Conservation (phyloP, 53 echinoderm and acorn worm genomes). For the Echinometra lucunter region DNA sequence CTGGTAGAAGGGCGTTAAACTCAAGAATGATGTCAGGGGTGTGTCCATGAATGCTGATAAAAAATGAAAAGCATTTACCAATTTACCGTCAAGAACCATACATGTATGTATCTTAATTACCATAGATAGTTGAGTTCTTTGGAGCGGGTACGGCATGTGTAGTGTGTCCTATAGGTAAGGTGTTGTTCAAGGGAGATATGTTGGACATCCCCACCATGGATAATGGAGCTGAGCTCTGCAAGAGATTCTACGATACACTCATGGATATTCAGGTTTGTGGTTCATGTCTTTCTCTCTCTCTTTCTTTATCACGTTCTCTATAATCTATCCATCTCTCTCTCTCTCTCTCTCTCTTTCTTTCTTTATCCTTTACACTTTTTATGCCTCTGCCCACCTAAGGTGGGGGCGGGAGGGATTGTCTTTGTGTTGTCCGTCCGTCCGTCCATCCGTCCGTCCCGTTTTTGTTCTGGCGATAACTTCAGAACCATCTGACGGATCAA, state of each 20-base stretch:
- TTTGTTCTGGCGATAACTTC: too few relatives aligned
- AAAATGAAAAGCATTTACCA: too few relatives aligned
- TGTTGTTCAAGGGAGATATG: slow-evolving; percentile 88
- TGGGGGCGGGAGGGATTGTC: too few relatives aligned
- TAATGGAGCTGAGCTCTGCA: slow-evolving; percentile 82
- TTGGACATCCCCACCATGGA: slow-evolving; percentile 89
- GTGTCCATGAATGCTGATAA: too few relatives aligned
- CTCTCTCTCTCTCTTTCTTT: too few relatives aligned
- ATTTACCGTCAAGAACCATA: too few relatives aligned
- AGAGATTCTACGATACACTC: slow-evolving; percentile 82
- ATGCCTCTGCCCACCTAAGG: background rate
- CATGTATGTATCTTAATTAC: too few relatives aligned
- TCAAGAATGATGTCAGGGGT: too few relatives aligned
- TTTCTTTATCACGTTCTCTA: background rate
- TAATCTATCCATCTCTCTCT: background rate
- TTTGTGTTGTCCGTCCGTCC: too few relatives aligned
- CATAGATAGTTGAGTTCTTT: slow-evolving; percentile 90
- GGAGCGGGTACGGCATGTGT: slow-evolving; percentile 98
- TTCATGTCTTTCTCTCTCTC: background rate
- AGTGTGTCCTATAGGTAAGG: slow-evolving; percentile 92
- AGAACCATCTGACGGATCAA: too few relatives aligned
- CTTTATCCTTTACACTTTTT: background rate
- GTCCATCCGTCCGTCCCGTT: too few relatives aligned
- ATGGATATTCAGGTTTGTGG: slow-evolving; percentile 94
- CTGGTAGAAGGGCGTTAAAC: too few relatives aligned